phyloP scores from a whole-genome alignment of 2,113 vertebrate genomes.

The Myodes glareolus region DNA sequence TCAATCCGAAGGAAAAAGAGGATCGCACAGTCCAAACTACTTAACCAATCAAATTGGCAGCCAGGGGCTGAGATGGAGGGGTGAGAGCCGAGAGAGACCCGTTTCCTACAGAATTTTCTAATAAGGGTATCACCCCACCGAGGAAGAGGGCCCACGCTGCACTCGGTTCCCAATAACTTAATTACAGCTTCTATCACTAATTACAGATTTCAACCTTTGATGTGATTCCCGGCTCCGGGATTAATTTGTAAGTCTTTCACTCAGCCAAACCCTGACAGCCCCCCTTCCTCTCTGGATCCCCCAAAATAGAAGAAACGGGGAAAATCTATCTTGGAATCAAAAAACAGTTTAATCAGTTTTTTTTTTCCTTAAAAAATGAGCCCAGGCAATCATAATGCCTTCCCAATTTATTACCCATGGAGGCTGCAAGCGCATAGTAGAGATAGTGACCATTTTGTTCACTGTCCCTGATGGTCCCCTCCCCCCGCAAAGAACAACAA shows the following conservation, averaged over 20 bases:
- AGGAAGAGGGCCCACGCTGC: conserved; percentile 68
- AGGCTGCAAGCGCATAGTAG: conserved; percentile 71
- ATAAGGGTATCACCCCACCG: conserved; percentile 73
- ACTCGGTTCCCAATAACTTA: conserved; percentile 79
- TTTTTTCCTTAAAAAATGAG: conserved; percentile 78
- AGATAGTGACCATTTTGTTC: conserved; percentile 82
- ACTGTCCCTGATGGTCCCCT: conserved; percentile 80
- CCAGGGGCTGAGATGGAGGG: conserved; percentile 83
- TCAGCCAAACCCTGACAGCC: conserved; percentile 83
- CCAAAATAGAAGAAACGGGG: conserved; percentile 75
- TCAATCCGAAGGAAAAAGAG: conserved; percentile 88
- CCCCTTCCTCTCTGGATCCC: conserved; percentile 75
- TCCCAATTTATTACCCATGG: conserved; percentile 82
- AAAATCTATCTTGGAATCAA: conserved; percentile 78
- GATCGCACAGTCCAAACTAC: conserved; percentile 81
- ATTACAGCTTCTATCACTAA: conserved; percentile 84
- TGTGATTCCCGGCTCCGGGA: conserved; percentile 83
- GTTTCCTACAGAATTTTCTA: conserved; percentile 73
- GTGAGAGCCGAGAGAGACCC: conserved; percentile 76
- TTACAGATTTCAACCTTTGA: conserved; percentile 82
- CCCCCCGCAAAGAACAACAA: conserved; percentile 78
- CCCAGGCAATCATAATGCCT: conserved; percentile 77
- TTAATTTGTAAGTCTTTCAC: conserved; percentile 87
- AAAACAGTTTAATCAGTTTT: conserved; percentile 40
- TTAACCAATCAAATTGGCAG: conserved; percentile 87